Evolutionary conservation across 2,888 invertebrate genomes (phyloP), one percentile per base, ranked within the genome.

Genomic region (Polydrusus tereticollis): DNA sequence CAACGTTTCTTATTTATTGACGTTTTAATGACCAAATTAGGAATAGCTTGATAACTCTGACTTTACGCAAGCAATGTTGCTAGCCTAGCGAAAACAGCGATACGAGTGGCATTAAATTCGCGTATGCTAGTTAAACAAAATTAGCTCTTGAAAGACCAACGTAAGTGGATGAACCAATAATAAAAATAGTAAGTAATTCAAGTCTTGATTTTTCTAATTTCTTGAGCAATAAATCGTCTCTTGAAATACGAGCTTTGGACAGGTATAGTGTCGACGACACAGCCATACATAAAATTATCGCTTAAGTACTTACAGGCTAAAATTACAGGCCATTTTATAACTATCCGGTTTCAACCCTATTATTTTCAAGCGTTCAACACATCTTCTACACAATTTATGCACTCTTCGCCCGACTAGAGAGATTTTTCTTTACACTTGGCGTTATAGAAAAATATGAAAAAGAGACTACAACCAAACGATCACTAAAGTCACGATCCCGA

Each of bases 251-350:
- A 41, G 14, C 41, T n/a, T 41, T 16, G 2, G 41, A 41, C 14
- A 16, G 41, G 41, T 41, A n/a, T n/a, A n/a, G 12, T 23, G 47
- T 47, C 21, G 23, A 47, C 47, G 21, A 18, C 10, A 45, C 47
- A 47, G 12, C 20, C 20, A 23, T 3, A 23, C 21, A 21, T 47
- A 47, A 47, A 23, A 47, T 47, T 47, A 47, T n/a, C 21, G 20
- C 52, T 6, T 52, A 3, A n/a, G 45, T 29, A 68, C 68, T 29
- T 68, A 68, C 68, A 60, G 36, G 60, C 41, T 68, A 52, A 68
- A 68, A 26, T 29, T 41, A 52, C 23, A 0, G 21, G 14, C 20
- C 45, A 62, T 45, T 23, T 45, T 52, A 26, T 26, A 26, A 26
- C 52, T 16, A 52, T 60, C 59, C 18, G 50, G 47, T 50, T 45